Evolutionary conservation across 1,140 invertebrate species (phyloP).

Genomic region (Maconellicoccus hirsutus): DNA sequence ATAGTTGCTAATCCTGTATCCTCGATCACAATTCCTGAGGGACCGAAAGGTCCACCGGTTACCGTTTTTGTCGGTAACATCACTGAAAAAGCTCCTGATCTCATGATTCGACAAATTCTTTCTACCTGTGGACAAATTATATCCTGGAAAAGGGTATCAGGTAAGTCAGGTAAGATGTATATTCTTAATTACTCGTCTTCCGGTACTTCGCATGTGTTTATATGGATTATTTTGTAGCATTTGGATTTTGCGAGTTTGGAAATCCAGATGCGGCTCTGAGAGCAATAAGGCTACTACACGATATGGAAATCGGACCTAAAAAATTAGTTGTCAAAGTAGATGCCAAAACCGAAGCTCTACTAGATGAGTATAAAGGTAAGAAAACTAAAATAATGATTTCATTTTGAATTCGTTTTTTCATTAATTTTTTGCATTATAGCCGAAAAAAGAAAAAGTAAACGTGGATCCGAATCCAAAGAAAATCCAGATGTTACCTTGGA

Average conservation of each 20-base stretch:
- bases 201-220: background rate
- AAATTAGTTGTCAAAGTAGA: constrained; percentile 94
- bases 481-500: constrained; percentile 41
- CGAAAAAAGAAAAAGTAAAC: constrained; percentile 46
- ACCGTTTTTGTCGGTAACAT: constrained; percentile 99
- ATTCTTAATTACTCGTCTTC: background rate
- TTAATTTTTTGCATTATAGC: constrained; percentile 32
- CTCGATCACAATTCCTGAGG: constrained; percentile 27
- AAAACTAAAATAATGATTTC: background rate
- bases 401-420: background rate
- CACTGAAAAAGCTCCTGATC: constrained; percentile 85
- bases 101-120: constrained; percentile 86
- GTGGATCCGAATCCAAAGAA: constrained; percentile 44
- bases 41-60: constrained; percentile 66
- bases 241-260: constrained; percentile 96
- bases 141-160: constrained; percentile 94
- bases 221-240: constrained; percentile 46
- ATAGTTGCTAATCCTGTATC: constrained; percentile 20
- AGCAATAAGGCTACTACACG: constrained; percentile 87
- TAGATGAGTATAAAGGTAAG: constrained; percentile 75
- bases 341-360: constrained; percentile 86
- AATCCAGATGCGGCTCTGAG: constrained; percentile 88
- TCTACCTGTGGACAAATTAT: constrained; percentile 82
- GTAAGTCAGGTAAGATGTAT: constrained; percentile 34
- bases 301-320: constrained; percentile 86